Conservation (phyloP, 2,888 invertebrate genomes). For the Drosophila setosimentum region DNA sequence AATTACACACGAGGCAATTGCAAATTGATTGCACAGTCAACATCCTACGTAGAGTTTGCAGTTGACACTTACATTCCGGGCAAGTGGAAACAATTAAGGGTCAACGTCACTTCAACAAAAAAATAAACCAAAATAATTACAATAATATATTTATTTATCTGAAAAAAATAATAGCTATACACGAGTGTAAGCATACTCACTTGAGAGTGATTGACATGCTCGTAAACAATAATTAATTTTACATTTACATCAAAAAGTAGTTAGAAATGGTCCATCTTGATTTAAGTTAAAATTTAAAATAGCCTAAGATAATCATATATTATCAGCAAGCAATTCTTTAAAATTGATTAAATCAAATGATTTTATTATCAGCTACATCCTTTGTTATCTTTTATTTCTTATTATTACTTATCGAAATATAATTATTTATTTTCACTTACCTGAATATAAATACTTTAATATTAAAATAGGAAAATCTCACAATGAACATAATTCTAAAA, state of each 20-base stretch:
- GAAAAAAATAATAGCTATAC: neutral
- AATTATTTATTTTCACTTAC: neutral
- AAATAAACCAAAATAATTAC: neutral
- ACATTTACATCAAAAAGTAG: neutral
- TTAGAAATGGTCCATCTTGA: neutral
- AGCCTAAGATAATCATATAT: neutral
- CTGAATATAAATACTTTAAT: neutral
- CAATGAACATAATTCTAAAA: neutral
- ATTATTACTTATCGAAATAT: neutral
- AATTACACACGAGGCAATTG: conserved; percentile 41
- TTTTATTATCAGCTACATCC: too few relatives aligned
- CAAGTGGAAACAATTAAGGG: conserved; percentile 56
- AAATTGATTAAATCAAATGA: neutral
- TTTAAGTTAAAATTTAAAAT: neutral
- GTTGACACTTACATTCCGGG: conserved; percentile 43
- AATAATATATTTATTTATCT: neutral
- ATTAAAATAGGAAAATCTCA: neutral
- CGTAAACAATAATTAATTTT: neutral
- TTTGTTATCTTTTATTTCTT: neutral
- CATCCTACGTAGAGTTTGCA: conserved; percentile 16
- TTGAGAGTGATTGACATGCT: neutral
- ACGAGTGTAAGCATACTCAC: neutral
- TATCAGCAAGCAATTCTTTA: neutral
- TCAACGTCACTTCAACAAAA: conserved; percentile 1
- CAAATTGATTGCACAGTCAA: conserved; percentile 40